Percentiles rank a stretch among this genome's conserved stretches.
Evolutionary conservation across 2,113 vertebrate genomes (phyloP).

Genomic region (Periophthalmodon schlosseri): DNA sequence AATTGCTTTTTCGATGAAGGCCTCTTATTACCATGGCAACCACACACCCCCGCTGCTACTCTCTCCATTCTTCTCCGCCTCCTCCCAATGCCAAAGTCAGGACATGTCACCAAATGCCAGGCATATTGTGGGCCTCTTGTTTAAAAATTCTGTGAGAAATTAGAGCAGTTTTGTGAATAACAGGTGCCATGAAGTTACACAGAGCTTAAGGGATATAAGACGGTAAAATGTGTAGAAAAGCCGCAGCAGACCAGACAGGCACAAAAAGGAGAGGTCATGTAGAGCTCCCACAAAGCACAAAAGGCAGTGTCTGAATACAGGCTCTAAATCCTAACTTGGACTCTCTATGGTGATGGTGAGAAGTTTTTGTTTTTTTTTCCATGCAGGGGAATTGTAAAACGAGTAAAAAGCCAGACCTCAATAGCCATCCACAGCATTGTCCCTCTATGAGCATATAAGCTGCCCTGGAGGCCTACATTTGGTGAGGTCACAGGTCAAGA

Average conservation of each 20-base stretch:
- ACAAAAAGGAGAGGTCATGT: slow-evolving; percentile 1
- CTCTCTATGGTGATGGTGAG: slow-evolving; percentile 35
- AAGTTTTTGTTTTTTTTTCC: slow-evolving; percentile 47
- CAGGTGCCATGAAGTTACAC: slow-evolving; percentile 75
- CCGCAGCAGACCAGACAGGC: neutral
- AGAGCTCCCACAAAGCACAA: slow-evolving; percentile 60
- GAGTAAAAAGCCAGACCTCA: slow-evolving; percentile 70
- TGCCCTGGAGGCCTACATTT: slow-evolving; percentile 60
- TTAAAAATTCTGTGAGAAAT: slow-evolving; percentile 81
- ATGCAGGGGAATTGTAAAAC: slow-evolving; percentile 51
- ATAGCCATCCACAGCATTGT: slow-evolving; percentile 70
- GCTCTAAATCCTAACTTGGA: slow-evolving; percentile 68
- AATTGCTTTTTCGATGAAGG: slow-evolving; percentile 63
- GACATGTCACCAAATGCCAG: slow-evolving; percentile 69
- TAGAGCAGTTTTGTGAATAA: slow-evolving; percentile 67
- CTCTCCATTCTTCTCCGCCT: neutral
- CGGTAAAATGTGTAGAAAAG: slow-evolving; percentile 7
- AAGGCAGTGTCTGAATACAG: slow-evolving; percentile 66
- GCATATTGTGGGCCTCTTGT: slow-evolving; percentile 65
- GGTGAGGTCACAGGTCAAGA: slow-evolving; percentile 64
- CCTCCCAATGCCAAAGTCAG: slow-evolving; percentile 50
- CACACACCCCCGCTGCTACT: neutral
- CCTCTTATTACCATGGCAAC: slow-evolving; percentile 62
- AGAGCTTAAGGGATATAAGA: slow-evolving; percentile 46
- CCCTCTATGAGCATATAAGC: slow-evolving; percentile 52